Evolutionary conservation across 2,797 vertebrate genomes (phyloP), one percentile per base, ranked within the genome.

Genomic region (Zalophus californianus): DNA sequence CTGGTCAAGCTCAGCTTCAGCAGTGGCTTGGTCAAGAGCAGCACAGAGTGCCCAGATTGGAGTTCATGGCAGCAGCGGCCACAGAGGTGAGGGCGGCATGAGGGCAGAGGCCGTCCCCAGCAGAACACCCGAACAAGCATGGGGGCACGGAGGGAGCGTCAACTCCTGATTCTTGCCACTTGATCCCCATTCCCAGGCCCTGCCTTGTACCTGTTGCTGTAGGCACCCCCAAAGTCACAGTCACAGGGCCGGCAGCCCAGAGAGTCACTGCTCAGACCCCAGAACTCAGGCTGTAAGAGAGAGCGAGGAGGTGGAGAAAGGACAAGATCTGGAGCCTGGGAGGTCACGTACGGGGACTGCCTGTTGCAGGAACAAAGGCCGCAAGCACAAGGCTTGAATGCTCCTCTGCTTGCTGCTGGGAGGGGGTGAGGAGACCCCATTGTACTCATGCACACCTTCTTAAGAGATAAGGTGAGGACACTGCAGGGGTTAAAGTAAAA

Each of bases 221-320:
- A 99, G 90, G 99, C 98, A 96, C 99, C 99, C 54, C 99, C 99
- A 50, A 99, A 99, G 98, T 99, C 99, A 27, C 99, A 99, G 97
- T 99, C 98, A 5, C 99, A 99, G 27, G 99, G 96, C 97, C 99
- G 98, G 98, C 99, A 99, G 96, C 99, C 99, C 0, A 97, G 98
- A 94, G 99, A 44, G 86, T 99, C 99, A 7, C 99, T 98, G 96
- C 99, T 99, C 96, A 99, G 99, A 52, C 99, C 99, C 99, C 99
- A 99, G 98, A 99, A 99, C 98, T 99, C 99, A 0, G 99, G 98
- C 99, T 99, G 66, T 35, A 98, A 94, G 80, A 97, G 21, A 98
- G 2, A 23, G 18, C 4, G 29, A 70, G 9, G 27, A n/a, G 29
- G 12, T 90, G 29, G 12, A 10, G 16, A 35, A 58, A 82, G 18